These are phyloP conservation scores for Cynodonichthys magdalenae DNA, from an alignment of 2,797 vertebrate genomes.

Conservation along the genomic window DNA sequence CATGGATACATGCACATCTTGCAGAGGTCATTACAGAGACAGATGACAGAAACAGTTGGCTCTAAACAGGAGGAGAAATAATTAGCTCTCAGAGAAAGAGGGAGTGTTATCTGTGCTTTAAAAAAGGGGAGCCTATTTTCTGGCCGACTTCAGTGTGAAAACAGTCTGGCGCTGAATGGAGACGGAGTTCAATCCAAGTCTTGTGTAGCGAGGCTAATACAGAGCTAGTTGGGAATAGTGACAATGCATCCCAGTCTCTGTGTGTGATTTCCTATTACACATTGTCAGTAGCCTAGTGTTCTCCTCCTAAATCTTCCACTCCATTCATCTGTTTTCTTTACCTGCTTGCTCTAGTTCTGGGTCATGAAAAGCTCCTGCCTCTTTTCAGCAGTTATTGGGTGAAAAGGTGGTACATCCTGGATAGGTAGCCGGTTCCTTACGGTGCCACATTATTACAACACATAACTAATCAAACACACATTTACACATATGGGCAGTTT, in stretches of 20 bases:
- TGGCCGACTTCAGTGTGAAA: slow-evolving; percentile 71
- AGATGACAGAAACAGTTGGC: slow-evolving; percentile 80
- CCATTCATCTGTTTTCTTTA: not conserved
- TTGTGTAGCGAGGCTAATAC: slow-evolving; percentile 56
- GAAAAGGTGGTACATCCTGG: too few species aligned
- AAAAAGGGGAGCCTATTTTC: slow-evolving; percentile 53
- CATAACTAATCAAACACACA: too few species aligned
- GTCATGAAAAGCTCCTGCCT: too few species aligned
- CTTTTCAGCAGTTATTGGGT: too few species aligned
- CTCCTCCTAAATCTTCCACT: slow-evolving; percentile 27
- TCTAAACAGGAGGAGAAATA: slow-evolving; percentile 71
- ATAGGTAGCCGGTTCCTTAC: too few species aligned
- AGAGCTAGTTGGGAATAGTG: slow-evolving; percentile 54
- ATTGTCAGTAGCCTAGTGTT: slow-evolving; percentile 36
- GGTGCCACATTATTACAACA: too few species aligned
- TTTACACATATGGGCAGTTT: too few species aligned
- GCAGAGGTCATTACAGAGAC: slow-evolving; percentile 76
- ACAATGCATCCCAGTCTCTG: slow-evolving; percentile 59
- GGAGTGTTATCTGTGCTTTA: slow-evolving; percentile 51
- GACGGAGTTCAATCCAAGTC: slow-evolving; percentile 62
- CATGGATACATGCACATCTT: slow-evolving; percentile 58
- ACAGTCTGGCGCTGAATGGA: slow-evolving; percentile 58
- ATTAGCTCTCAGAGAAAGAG: slow-evolving; percentile 66
- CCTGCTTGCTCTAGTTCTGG: too few species aligned
- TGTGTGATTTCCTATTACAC: slow-evolving; percentile 53